Conservation (phyloP, 2,888 invertebrate species). For the Chaitophorus viminalis region DNA sequence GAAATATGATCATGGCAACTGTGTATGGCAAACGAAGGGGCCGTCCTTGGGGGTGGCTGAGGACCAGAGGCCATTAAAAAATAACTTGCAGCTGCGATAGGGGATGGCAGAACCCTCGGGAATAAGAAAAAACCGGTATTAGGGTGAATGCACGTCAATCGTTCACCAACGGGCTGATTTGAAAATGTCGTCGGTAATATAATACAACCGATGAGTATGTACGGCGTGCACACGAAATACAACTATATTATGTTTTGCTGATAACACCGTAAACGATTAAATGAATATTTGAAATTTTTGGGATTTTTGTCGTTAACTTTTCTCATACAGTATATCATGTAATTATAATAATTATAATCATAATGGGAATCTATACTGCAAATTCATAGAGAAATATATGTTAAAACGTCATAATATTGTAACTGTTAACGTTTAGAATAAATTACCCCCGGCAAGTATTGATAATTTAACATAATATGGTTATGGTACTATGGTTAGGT, state of each 20-base stretch:
- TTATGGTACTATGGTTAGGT: too few species aligned
- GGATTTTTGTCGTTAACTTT: too few species aligned
- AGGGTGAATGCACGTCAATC: constrained; percentile 24
- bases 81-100: constrained; percentile 55
- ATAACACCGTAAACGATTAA: background rate
- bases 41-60: constrained; percentile 50
- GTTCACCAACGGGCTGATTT: constrained; percentile 52
- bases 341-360: too few species aligned
- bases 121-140: constrained; percentile 48
- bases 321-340: too few species aligned
- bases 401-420: too few species aligned
- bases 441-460: too few species aligned
- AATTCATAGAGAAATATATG: too few species aligned
- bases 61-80: constrained; percentile 56
- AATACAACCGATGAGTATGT: background rate
- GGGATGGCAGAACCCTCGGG: constrained; percentile 49
- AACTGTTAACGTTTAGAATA: too few species aligned
- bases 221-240: background rate
- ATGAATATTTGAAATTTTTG: too few species aligned
- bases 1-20: constrained; percentile 52
- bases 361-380: too few species aligned
- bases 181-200: constrained; percentile 53
- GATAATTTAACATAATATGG: too few species aligned
- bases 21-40: constrained; percentile 46
- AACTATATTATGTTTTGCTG: background rate